Evolutionary conservation across 2,888 invertebrate species (phyloP), one percentile per base, ranked within the genome.

Genomic region (Tuta absoluta): DNA sequence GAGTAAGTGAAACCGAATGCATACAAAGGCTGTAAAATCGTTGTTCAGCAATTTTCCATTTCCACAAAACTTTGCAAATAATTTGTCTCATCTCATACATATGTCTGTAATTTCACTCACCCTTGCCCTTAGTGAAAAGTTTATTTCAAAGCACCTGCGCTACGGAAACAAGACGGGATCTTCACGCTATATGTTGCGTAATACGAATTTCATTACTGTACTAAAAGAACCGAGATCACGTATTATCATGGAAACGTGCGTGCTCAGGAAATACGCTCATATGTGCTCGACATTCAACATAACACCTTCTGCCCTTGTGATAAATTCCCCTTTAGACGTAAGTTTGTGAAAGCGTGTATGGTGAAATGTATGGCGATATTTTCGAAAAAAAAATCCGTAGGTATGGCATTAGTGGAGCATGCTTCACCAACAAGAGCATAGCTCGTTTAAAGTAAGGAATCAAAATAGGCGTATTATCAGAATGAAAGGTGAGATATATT

Each of bases 221-320:
- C 10, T 23, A 53, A 53, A 53, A 53, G 51, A 24, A 53, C 51
- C 14, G 24, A 53, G 51, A 53, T 53, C 51, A 53, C 51, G 51
- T 53, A 53, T 53, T 53, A 53, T 53, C 23, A 53, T 53, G 23
- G 23, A 23, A 23, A 53, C 51, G 51, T 53, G 51, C 51, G 51
- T 23, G 23, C 21, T 53, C 23, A 23, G 51, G 21, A 53, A 53
- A 53, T 53, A 12, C 24, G 51, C 23, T 14, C 51, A 23, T 23
- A 21, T 11, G 49, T 19, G 3, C 1, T n/a, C 17, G n/a, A 21
- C 49, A 49, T 49, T 53, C 51, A 23, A 23, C 12, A 14, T 4
- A 17, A 45, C 45, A 23, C 51, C 23, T 24, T 23, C 51, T 53
- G 51, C 23, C 14, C 21, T 53, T 51, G 1, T 23, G 14, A 53